phyloP scores from a whole-genome alignment of 2,113 vertebrate species.

The Cyphomyrus discorhynchus region DNA sequence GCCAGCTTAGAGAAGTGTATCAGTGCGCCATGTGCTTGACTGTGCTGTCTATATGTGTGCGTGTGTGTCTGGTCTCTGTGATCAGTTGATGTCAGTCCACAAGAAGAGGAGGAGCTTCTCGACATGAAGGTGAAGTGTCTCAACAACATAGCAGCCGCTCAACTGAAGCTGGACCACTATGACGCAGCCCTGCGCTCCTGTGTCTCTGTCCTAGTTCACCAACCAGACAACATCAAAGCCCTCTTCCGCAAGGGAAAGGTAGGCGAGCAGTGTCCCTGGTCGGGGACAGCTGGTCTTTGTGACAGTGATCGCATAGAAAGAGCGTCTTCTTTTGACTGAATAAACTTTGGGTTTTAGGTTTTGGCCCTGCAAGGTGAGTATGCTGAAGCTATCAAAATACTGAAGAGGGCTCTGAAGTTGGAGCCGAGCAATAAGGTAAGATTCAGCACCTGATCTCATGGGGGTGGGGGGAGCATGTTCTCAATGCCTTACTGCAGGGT shows the following conservation, averaged over 20 bases:
- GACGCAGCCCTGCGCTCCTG: slow-evolving; percentile 86
- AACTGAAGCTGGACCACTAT: slow-evolving; percentile 89
- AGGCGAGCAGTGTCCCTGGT: slow-evolving; percentile 19
- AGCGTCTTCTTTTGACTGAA: background rate
- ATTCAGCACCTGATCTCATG: background rate
- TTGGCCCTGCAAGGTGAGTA: slow-evolving; percentile 85
- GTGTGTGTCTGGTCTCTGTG: background rate
- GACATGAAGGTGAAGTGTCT: slow-evolving; percentile 92
- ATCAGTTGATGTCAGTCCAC: slow-evolving; percentile 74
- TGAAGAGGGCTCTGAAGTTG: slow-evolving; percentile 81
- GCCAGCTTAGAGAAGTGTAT: background rate
- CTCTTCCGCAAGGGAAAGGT: slow-evolving; percentile 97
- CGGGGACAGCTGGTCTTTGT: background rate
- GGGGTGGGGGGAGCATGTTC: background rate
- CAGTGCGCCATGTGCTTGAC: background rate
- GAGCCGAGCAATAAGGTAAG: slow-evolving; percentile 93
- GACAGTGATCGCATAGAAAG: background rate
- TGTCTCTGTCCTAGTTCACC: slow-evolving; percentile 73
- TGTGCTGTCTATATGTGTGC: background rate
- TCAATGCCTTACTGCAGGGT: background rate
- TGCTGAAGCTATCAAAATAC: slow-evolving; percentile 77
- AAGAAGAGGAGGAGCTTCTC: slow-evolving; percentile 78
- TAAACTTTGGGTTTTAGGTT: slow-evolving; percentile 61
- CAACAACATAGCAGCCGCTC: slow-evolving; percentile 93
- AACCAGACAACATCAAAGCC: slow-evolving; percentile 89